These are phyloP conservation scores for Spilosoma lubricipeda DNA, from an alignment of 2,888 invertebrate species.

Conservation along the genomic window DNA sequence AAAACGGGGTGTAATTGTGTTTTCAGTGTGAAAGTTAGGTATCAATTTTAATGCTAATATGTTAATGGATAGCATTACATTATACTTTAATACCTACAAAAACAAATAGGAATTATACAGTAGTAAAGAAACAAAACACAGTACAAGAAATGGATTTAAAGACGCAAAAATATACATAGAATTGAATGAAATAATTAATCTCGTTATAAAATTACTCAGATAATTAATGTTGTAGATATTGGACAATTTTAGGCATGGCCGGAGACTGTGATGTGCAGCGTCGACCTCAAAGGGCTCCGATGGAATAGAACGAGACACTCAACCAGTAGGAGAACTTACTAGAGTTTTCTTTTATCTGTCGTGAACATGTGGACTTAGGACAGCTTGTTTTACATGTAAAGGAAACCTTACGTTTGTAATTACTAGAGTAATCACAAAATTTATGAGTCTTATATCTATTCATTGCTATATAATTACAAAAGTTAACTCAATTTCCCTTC, in stretches of 20 bases:
- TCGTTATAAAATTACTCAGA: constrained; percentile 25
- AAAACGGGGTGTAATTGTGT: too few relatives aligned
- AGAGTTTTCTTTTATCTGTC: constrained; percentile 37
- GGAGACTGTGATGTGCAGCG: constrained; percentile 51
- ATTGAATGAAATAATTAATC: neutral
- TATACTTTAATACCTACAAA: neutral
- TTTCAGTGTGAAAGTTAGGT: neutral
- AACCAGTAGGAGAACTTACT: constrained; percentile 31
- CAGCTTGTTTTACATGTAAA: constrained; percentile 35
- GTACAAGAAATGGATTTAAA: constrained; percentile 41
- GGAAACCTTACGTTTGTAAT: constrained; percentile 36
- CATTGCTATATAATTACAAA: neutral
- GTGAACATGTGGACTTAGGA: constrained; percentile 25
- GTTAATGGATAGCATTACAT: neutral
- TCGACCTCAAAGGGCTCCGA: constrained; percentile 34
- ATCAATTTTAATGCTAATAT: neutral
- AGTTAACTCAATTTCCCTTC: neutral
- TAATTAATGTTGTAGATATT: constrained; percentile 49
- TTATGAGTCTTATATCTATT: constrained; percentile 25
- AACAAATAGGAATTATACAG: neutral
- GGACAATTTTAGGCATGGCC: constrained; percentile 55
- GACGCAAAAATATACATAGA: constrained; percentile 28
- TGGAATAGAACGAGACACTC: constrained; percentile 40
- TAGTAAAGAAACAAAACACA: neutral
- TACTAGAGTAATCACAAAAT: constrained; percentile 43